Evolutionary conservation across 2,113 vertebrate species (phyloP), one percentile per base, ranked within the genome.

Genomic region (Gila orcuttii): DNA sequence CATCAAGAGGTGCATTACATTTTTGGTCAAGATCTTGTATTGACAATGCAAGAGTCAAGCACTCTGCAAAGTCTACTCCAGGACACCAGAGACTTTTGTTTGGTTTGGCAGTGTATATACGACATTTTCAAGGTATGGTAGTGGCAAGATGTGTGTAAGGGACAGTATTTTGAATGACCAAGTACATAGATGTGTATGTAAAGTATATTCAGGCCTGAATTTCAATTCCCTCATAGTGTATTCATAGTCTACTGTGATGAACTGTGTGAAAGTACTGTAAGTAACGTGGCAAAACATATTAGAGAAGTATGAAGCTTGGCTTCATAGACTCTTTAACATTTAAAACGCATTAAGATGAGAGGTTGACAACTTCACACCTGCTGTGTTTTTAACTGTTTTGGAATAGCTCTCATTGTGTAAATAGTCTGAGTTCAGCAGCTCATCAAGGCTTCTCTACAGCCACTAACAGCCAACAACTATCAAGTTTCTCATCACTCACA

Each of bases 381-480:
- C 45, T 87, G 25, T 69, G 31, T 78, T 85, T 86, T 50, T 47
- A 52, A 23, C 66, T 85, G 68, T 62, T 60, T 55, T 75, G 36
- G 39, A 57, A 60, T 76, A 52, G 55, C 28, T 59, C 2, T 47
- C 21, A 36, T 21, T 42, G 31, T 86, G 76, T 69, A 8, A 74
- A 87, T 87, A 64, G 68, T 89, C 66, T 75, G 21, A 57, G 66
- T 77, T 89, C 88, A 84, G 86, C 86, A 84, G 80, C 69, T 86
- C 80, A 25, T 86, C 39, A 71, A 68, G 50, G n/a, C 69, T 80
- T 86, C 86, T 84, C 76, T 68, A 87, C 84, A 82, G 81, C 88
- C 28, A 36, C 52, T 47, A 84, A 79, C 57, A 62, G 77, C 80
- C 42, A n/a, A 62, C 36, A 77, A 62, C 50, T 81, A 62, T 78